These are phyloP conservation scores for Semotilus atromaculatus DNA, from an alignment of 2,797 vertebrate species.

Conservation along the genomic window DNA sequence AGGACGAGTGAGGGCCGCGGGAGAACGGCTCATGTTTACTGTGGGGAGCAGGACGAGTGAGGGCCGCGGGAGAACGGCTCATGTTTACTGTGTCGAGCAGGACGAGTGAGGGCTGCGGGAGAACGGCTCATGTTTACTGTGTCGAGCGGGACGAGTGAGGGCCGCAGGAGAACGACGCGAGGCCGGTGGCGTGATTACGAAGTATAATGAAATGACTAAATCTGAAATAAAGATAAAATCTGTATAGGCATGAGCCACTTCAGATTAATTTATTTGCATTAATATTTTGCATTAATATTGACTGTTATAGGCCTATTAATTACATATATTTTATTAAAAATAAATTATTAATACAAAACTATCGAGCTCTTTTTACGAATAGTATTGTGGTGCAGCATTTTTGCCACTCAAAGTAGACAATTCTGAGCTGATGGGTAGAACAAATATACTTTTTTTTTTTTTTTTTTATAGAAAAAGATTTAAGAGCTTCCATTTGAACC, in stretches of 20 bases:
- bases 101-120: too few species aligned
- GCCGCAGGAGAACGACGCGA: too few species aligned
- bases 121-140: too few species aligned
- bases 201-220: not conserved
- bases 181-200: too few species aligned
- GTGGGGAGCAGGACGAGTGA: too few species aligned
- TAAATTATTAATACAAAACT: not conserved
- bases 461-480: not conserved
- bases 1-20: too few species aligned
- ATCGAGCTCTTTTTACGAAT: not conserved
- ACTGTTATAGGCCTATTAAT: not conserved
- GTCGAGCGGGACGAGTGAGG: too few species aligned
- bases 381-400: not conserved
- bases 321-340: not conserved
- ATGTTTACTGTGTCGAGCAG: too few species aligned
- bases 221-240: not conserved
- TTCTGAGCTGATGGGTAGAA: not conserved
- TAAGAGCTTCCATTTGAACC: not conserved
- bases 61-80: too few species aligned
- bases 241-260: not conserved
- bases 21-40: too few species aligned
- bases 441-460: too few species aligned
- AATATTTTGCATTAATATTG: not conserved
- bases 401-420: not conserved
- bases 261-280: not conserved